Evolutionary conservation across 2,888 invertebrate genomes (phyloP).

Genomic region (Drosophila rubida): DNA sequence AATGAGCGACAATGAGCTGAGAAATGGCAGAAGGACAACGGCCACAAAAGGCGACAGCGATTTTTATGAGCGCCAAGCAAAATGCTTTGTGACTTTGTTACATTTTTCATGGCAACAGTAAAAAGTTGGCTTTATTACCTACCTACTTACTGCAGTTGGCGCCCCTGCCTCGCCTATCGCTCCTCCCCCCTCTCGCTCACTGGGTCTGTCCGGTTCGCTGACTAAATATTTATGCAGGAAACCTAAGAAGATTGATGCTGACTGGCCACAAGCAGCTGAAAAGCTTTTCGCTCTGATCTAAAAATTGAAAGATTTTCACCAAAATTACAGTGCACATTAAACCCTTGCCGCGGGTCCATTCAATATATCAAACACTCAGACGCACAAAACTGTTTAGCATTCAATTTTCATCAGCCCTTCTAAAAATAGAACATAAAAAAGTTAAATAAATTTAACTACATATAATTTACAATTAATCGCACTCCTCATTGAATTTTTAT

Average conservation of each 20-base stretch:
- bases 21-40: constrained; percentile 13
- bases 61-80: constrained; percentile 65
- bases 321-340: constrained; percentile 24
- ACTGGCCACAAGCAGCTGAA: constrained; percentile 54
- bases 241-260: constrained; percentile 72
- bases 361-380: background rate
- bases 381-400: too few relatives aligned
- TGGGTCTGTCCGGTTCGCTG: constrained; percentile 29
- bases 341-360: constrained; percentile 12
- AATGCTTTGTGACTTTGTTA: constrained; percentile 77
- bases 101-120: constrained; percentile 73
- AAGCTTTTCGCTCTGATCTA: constrained; percentile 56
- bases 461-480: too few relatives aligned
- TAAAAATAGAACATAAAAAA: background rate
- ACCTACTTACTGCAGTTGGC: constrained; percentile 61
- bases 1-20: constrained; percentile 34
- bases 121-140: constrained; percentile 71
- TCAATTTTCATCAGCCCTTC: too few relatives aligned
- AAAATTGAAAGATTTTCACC: constrained; percentile 40
- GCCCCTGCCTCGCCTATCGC: background rate
- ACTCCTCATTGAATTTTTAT: too few relatives aligned
- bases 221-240: constrained; percentile 71
- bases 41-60: constrained; percentile 38
- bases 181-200: background rate
- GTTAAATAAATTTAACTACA: background rate